Evolutionary conservation across 2,797 vertebrate species (phyloP).

Genomic region (Graptemys geographica): DNA sequence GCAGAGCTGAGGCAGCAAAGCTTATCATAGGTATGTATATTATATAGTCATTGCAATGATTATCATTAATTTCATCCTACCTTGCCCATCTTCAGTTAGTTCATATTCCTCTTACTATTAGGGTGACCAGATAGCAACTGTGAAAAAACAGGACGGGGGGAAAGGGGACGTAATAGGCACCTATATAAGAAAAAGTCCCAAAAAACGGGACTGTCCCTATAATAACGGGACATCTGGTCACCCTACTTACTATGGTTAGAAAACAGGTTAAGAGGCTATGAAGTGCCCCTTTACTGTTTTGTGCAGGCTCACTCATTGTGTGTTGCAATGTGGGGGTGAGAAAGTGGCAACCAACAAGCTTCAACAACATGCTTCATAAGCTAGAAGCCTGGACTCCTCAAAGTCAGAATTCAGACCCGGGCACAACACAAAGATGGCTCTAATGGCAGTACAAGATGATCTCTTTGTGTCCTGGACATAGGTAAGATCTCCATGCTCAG

Average conservation of each 20-base stretch:
- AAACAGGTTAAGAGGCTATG: too few relatives aligned
- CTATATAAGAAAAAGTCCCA: too few relatives aligned
- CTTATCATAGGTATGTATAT: background rate
- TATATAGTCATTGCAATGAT: background rate
- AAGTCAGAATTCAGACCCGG: background rate
- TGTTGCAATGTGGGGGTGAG: background rate
- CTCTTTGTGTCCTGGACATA: background rate
- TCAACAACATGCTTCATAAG: background rate
- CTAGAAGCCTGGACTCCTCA: background rate
- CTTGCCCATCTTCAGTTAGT: too few relatives aligned
- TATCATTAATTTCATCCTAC: too few relatives aligned
- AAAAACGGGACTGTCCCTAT: too few relatives aligned
- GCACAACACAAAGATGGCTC: background rate
- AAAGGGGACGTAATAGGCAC: too few relatives aligned
- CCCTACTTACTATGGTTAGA: too few relatives aligned
- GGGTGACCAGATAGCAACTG: too few relatives aligned
- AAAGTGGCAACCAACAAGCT: background rate
- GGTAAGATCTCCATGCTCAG: background rate
- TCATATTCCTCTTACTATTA: too few relatives aligned
- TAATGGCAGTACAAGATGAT: fast-evolving
- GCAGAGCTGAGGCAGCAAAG: background rate
- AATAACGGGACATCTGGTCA: too few relatives aligned
- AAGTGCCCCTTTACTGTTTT: too few relatives aligned
- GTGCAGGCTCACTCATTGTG: background rate
- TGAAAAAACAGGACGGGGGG: too few relatives aligned